phyloP scores from a whole-genome alignment of 2,113 vertebrate genomes.

The Eleginops maclovinus region DNA sequence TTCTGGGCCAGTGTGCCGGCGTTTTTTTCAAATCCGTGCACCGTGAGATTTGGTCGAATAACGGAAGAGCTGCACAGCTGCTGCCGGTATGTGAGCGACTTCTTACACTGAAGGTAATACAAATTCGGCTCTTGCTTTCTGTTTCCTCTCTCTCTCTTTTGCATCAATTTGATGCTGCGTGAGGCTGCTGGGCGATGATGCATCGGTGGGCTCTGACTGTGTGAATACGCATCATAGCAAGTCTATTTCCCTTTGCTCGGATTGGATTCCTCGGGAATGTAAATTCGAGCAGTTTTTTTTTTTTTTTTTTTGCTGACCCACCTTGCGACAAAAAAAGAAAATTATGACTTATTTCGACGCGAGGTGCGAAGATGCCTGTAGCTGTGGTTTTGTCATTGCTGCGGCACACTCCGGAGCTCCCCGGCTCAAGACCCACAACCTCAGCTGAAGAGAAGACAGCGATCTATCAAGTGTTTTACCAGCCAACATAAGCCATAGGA shows the following conservation, averaged over 20 bases:
- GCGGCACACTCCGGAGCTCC: slow-evolving; percentile 72
- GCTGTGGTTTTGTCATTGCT: slow-evolving; percentile 70
- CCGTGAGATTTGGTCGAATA: slow-evolving; percentile 42
- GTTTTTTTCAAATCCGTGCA: slow-evolving; percentile 44
- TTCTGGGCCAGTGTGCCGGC: slow-evolving; percentile 62
- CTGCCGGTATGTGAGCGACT: slow-evolving; percentile 59
- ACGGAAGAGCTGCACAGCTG: slow-evolving; percentile 38
- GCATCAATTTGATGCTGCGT: slow-evolving; percentile 67
- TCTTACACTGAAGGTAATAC: slow-evolving; percentile 49
- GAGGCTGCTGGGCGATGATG: slow-evolving; percentile 66
- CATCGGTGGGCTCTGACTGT: slow-evolving; percentile 61
- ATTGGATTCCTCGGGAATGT: slow-evolving; percentile 46
- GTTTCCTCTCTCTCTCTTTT: slow-evolving; percentile 5
- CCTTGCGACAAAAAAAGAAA: slow-evolving; percentile 35
- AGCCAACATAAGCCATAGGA: slow-evolving; percentile 61
- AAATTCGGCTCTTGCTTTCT: slow-evolving; percentile 23
- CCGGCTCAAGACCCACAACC: slow-evolving; percentile 58
- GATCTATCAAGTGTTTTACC: slow-evolving; percentile 53
- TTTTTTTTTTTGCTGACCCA: slow-evolving; percentile 21
- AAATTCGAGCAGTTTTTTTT: slow-evolving; percentile 18
- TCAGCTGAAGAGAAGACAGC: slow-evolving; percentile 71
- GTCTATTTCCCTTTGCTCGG: slow-evolving; percentile 27
- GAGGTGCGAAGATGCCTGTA: slow-evolving; percentile 70
- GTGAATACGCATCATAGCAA: slow-evolving; percentile 58
- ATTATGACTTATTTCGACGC: slow-evolving; percentile 53